Percentiles rank a stretch among this genome's conserved stretches.
phyloP scores from a whole-genome alignment of 2,888 invertebrate species.

The Scaptomyza parva region DNA sequence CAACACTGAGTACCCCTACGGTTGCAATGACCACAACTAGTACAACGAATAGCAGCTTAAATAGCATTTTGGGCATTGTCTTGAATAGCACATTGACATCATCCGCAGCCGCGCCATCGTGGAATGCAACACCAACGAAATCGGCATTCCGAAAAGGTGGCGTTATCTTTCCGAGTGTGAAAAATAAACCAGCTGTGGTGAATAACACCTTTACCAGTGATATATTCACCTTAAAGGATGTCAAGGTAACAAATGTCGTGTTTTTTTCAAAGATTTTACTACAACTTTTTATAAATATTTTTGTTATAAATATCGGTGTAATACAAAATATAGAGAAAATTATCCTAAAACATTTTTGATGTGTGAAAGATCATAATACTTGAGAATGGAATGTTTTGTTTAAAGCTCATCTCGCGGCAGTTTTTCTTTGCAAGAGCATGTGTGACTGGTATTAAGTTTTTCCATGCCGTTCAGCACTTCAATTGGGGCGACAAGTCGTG shows the following conservation, averaged over 20 bases:
- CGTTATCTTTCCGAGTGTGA: conserved; percentile 95
- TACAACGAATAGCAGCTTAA: conserved; percentile 52
- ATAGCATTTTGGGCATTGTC: conserved; percentile 37
- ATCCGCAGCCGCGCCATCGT: conserved; percentile 38
- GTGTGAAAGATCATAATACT: not conserved
- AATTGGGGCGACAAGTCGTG: conserved; percentile 87
- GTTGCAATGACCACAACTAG: conserved; percentile 13
- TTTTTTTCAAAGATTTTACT: conserved; percentile 1
- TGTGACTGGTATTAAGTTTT: conserved; percentile 85
- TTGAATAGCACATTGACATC: conserved; percentile 35
- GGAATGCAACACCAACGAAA: conserved; percentile 80
- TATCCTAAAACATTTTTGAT: conserved; percentile 7
- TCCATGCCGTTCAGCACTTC: conserved; percentile 88
- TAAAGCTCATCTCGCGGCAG: conserved; percentile 78
- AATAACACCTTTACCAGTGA: conserved; percentile 94
- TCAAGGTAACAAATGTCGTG: conserved; percentile 87
- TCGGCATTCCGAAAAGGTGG: conserved; percentile 89
- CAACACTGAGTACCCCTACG: conserved; percentile 25
- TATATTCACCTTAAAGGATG: conserved; percentile 91
- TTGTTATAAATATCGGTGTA: conserved; percentile 1
- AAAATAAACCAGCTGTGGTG: conserved; percentile 94
- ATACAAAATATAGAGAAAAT: conserved; percentile 4
- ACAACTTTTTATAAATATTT: conserved; percentile 5
- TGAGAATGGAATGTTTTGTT: conserved; percentile 35
- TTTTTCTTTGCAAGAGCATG: conserved; percentile 79